Evolutionary conservation across 2,888 invertebrate species (phyloP).

Genomic region (Electrophaes corylata): DNA sequence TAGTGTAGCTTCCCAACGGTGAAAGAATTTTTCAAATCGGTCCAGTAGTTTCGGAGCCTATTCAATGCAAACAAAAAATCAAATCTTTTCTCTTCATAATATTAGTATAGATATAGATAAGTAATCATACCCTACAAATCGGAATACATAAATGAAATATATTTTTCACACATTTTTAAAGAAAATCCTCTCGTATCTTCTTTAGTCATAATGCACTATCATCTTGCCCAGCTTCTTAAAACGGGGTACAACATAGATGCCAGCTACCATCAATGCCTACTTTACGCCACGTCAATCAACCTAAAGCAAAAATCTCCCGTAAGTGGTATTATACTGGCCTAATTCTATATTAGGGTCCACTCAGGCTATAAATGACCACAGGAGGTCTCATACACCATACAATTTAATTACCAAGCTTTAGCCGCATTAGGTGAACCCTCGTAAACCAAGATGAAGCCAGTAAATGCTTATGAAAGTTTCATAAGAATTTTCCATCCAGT

Average conservation of each 20-base stretch:
- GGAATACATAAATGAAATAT: too few species aligned
- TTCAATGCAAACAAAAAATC: too few species aligned
- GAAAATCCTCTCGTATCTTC: too few species aligned
- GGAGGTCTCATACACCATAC: conserved; percentile 33
- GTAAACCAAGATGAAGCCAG: conserved; percentile 30
- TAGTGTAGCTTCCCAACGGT: too few species aligned
- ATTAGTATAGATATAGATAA: too few species aligned
- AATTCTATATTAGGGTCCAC: conserved; percentile 16
- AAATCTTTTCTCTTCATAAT: too few species aligned
- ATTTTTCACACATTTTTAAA: too few species aligned
- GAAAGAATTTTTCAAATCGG: too few species aligned
- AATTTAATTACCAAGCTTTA: conserved; percentile 35
- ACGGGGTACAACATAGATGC: background rate
- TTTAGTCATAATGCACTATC: background rate
- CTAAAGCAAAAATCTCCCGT: conserved; percentile 5
- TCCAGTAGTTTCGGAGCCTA: too few species aligned
- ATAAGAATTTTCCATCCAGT: conserved; percentile 7
- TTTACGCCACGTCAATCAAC: conserved; percentile 9
- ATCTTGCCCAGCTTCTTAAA: background rate
- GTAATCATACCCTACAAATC: too few species aligned
- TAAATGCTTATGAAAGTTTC: conserved; percentile 12
- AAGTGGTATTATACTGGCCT: conserved; percentile 12
- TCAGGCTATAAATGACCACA: conserved; percentile 29
- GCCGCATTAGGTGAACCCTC: conserved; percentile 29
- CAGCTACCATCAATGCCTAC: background rate